Base-by-base conservation (phyloP, 2,888 invertebrate genomes). In the Nomada ferruginata region DNA sequence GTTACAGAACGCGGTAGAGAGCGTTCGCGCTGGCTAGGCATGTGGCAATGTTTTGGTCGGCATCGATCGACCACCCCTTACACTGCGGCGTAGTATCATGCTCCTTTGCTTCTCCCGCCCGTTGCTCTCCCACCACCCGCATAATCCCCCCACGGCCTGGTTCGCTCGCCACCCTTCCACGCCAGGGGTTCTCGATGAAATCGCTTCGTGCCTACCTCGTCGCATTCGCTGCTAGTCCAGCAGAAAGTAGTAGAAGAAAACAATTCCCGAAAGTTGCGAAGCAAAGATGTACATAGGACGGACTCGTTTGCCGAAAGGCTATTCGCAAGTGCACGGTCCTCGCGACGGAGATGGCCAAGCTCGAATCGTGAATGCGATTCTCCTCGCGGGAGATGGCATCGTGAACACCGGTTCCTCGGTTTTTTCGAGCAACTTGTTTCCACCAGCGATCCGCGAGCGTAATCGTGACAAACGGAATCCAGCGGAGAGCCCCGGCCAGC, bases 31-130 rank as follows among this genome's bases (percentile, higher is more conserved):
- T 82, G 64, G 76, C 82, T 82, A 87, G 92, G 93, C 93, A 93
- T 93, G 93, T 93, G 93, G 92, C 92, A 93, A 93, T 93, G 93
- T 93, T 93, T 93, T 93, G 93, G 93, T 91, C 92, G 91, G 89
- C 91, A 93, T 93, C 93, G 93, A 93, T 93, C 93, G 90, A 80
- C 85, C 85, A 83, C 88, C 90, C 89, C 90, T 88, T 87, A 89
- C 88, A 89, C 90, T 91, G 92, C 91, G 91, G 87, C 91, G 92
- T 90, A 91, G 90, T 91, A 91, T 90, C 87, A 85, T 86, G 85
- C 86, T 79, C 81, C 83, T 85, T 84, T 82, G 71, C 76, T 82
- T 81, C 81, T 75, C 79, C 76, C 63, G 53, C 83, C 81, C 71
- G 71, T 42, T 73, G 68, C 82, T 79, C 77, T 71, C 74, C 77